Conservation (phyloP, 1,140 invertebrate genomes). For the Meteorus sp. region DNA sequence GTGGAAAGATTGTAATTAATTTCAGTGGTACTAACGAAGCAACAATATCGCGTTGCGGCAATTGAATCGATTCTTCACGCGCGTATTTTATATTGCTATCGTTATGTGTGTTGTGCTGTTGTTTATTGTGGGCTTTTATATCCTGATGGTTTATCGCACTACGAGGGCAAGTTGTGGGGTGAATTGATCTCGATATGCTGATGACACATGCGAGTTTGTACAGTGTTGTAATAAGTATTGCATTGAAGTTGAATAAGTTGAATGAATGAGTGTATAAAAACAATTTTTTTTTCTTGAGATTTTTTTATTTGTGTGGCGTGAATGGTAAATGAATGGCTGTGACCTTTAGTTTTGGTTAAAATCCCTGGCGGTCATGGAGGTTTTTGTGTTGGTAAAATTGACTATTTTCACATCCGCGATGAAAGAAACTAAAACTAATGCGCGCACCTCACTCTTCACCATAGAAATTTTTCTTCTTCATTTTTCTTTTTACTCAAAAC, state of each 20-base stretch:
- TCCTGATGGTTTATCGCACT: no score
- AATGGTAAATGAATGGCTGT: no score
- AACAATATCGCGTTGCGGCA: conserved; percentile 6
- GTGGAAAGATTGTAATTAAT: conserved; percentile 15
- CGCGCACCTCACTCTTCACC: background rate
- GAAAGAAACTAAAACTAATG: background rate
- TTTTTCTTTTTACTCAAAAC: background rate
- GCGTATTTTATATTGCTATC: background rate
- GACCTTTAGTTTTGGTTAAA: no score
- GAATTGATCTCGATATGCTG: no score
- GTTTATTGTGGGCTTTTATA: background rate
- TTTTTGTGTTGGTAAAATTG: background rate
- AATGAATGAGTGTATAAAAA: no score
- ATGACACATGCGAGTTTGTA: no score
- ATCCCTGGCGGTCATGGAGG: no score
- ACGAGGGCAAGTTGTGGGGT: no score
- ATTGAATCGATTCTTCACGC: conserved; percentile 13
- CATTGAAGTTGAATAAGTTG: no score
- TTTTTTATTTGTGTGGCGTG: no score
- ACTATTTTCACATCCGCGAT: background rate
- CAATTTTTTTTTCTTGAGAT: no score
- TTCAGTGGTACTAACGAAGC: conserved; percentile 13
- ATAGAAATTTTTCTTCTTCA: conserved; percentile 10
- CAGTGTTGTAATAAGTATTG: no score
- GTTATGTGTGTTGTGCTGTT: background rate